Base-by-base conservation (phyloP, 2,888 invertebrate species). In the Acanthopleura granulata region DNA sequence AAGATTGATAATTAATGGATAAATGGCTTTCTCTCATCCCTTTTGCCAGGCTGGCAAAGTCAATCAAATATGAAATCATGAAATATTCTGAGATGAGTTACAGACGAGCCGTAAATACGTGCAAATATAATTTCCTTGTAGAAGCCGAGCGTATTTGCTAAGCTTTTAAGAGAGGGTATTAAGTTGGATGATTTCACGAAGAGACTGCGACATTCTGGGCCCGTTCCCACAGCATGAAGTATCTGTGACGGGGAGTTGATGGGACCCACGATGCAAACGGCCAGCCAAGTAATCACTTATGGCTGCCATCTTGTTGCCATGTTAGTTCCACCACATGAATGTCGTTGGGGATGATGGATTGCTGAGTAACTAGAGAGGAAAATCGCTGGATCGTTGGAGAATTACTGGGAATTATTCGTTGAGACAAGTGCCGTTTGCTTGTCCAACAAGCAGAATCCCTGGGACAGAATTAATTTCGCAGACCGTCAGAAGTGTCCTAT, bases 21-120 rank as follows among this genome's bases (percentile, higher is more conserved):
- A 57, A 57, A 57, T 57, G 57, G 57, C n/a, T 57, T 57, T 57
- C 57, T 22, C n/a, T 57, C 57, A 57, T 57, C 57, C 22, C 57
- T 57, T 57, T 18, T 57, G n/a, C 40, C 40, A 40, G 40, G 40
- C 22, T 3, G 57, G 22, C 57, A 57, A 22, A 57, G 18, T 57
- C 22, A 18, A 57, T 57, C n/a, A 57, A 57, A 57, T 57, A 57
- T 57, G 57, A 57, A 57, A 57, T 57, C 57, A 57, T 57, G 12
- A 57, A 57, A 57, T 22, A 22, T 22, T 57, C 40, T 40, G 40
- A 40, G 40, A 40, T 40, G 40, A 40, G 40, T 40, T 40, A 18
- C 57, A n/a, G 57, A 57, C 22, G 57, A 57, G 57, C 22, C 22
- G 57, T n/a, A 22, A 57, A 57, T 18, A 57, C 18, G n/a, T 57